Percentiles rank a stretch among this genome's conserved stretches.
These are phyloP conservation scores for Melanotaenia trifasciata DNA, from an alignment of 2,797 vertebrate genomes.

Conservation along the genomic window DNA sequence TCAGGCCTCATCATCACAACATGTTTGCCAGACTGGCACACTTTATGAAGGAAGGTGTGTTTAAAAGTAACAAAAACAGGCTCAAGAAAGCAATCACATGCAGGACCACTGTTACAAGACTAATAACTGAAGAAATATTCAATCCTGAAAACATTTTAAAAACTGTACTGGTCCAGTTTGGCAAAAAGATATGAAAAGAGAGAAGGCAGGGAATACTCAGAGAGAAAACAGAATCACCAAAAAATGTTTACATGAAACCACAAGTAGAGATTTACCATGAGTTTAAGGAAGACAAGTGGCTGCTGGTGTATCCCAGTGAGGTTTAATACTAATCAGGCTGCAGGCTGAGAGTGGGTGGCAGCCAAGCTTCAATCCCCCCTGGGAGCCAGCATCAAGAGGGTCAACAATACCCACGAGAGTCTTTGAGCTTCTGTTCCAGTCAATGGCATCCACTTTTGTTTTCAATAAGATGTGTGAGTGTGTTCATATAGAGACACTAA, in stretches of 20 bases:
- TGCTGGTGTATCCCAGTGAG: constrained; percentile 7
- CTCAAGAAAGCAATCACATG: background rate
- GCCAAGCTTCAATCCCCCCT: constrained; percentile 60
- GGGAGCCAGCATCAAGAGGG: constrained; percentile 62
- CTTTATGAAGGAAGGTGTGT: constrained; percentile 29
- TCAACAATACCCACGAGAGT: constrained; percentile 69
- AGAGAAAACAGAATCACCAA: background rate
- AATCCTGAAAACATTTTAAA: background rate
- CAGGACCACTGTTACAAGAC: background rate
- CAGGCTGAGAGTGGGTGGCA: constrained; percentile 37
- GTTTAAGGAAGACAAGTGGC: background rate
- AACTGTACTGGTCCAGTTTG: background rate
- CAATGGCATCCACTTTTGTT: constrained; percentile 37
- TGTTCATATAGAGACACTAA: background rate
- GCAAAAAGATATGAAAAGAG: background rate
- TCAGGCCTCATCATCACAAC: constrained; percentile 78
- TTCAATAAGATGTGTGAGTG: constrained; percentile 17
- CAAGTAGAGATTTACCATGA: background rate
- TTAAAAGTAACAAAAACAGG: background rate
- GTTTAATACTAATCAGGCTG: constrained; percentile 30
- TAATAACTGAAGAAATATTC: background rate
- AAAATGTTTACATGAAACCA: constrained; percentile 26
- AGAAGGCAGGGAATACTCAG: background rate
- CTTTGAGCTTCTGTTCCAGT: constrained; percentile 35
- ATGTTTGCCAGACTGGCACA: constrained; percentile 64